Evolutionary conservation across 1,140 invertebrate genomes (phyloP).

Genomic region (Araneus ventricosus): DNA sequence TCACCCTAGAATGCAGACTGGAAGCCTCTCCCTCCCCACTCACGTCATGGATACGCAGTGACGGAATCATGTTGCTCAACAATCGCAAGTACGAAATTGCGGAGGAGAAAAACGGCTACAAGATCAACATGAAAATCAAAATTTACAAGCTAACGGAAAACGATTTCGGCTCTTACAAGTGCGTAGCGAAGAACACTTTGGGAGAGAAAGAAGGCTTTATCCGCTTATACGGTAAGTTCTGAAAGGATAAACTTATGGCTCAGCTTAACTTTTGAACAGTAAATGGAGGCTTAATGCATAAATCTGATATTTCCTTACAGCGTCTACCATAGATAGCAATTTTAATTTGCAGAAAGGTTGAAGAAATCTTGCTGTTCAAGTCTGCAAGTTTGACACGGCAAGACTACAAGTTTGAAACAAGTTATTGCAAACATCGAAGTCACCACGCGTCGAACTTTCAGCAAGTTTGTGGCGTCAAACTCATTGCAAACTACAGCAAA

Average conservation of each 20-base stretch:
- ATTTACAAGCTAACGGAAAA: constrained; percentile 88
- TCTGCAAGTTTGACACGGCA: too few species aligned
- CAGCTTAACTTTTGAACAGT: not conserved
- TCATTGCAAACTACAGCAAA: too few species aligned
- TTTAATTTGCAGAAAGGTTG: too few species aligned
- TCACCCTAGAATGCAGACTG: constrained; percentile 89
- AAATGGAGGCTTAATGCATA: too few species aligned
- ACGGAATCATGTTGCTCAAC: constrained; percentile 81
- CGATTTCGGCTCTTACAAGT: constrained; percentile 93
- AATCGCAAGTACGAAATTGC: constrained; percentile 76
- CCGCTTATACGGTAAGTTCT: constrained; percentile 90
- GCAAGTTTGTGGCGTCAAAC: too few species aligned
- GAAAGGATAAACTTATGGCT: too few species aligned
- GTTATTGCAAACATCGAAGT: too few species aligned
- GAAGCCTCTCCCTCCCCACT: constrained; percentile 93
- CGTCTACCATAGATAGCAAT: too few species aligned
- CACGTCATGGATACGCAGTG: constrained; percentile 91
- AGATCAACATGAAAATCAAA: constrained; percentile 90
- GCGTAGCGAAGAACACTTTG: constrained; percentile 94
- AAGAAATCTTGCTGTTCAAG: too few species aligned
- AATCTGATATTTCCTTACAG: too few species aligned
- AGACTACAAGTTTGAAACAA: too few species aligned
- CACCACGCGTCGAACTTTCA: too few species aligned
- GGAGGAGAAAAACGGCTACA: constrained; percentile 84
- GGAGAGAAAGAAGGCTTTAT: constrained; percentile 94